Evolutionary conservation across 2,888 invertebrate species (phyloP), one percentile per base, ranked within the genome.

Genomic region (Rhynchonema sp.): DNA sequence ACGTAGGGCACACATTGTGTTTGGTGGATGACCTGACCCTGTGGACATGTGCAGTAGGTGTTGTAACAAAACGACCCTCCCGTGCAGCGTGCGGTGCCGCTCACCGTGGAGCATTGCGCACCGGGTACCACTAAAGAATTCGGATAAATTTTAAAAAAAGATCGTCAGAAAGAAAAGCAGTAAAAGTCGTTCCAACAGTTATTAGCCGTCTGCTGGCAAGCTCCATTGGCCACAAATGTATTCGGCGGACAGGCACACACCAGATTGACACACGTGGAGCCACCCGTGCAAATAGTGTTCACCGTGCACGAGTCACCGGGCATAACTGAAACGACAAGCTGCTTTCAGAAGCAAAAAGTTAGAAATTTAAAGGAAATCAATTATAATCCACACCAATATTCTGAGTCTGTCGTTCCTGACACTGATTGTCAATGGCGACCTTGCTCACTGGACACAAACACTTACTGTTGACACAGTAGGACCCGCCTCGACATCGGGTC

Each of bases 401-500:
- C 17, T 38, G 38, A 38, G 6, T 38, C 38, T 6, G 38, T 38
- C 38, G 6, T 6, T 38, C 17, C 23, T 49, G 13, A n/a, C 49
- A 49, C 13, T 3, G 20, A n/a, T 49, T 49, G 23, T 49, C n/a
- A n/a, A 23, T 6, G 9, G 23, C 49, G 23, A 49, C n/a, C n/a
- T n/a, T 6, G 3, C n/a, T 17, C 13, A 49, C 55, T 1, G 63
- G 57, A 46, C 67, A 67, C 17, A 63, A 55, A 59, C 67, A 67
- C 27, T 63, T 62, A 6, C 64, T 65, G 61, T 64, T 63, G 29
- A 59, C 25, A 46, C 68, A 68, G 23, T 60, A 62, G 25, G 67
- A 63, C 22, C 64, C 63, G 27, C 64, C 63, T n/a, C 55, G 58
- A 57, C 67, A 68, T 49, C 55, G 61, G 1, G 62, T 60, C 28